A percentile compares a stretch with the other conserved stretches of the same genome.
phyloP scores from a whole-genome alignment of 1,140 invertebrate species.

The Eufriesea mexicana region DNA sequence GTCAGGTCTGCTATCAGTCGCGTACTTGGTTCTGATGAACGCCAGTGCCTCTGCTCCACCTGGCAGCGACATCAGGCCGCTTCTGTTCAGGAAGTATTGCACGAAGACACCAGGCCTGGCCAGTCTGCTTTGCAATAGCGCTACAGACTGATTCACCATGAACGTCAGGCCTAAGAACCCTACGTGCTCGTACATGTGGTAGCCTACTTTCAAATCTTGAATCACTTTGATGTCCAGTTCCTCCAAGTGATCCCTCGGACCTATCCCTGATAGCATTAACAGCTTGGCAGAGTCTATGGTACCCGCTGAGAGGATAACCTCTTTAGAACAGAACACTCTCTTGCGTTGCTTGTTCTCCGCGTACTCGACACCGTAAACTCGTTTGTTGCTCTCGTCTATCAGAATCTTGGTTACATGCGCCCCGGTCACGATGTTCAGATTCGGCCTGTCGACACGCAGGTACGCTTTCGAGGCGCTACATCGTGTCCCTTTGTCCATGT shows the following conservation, averaged over 20 bases:
- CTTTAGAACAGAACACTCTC: constrained; percentile 83
- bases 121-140: constrained; percentile 66
- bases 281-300: constrained; percentile 87
- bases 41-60: constrained; percentile 83
- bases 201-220: constrained; percentile 87
- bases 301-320: constrained; percentile 87
- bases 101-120: constrained; percentile 63
- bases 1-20: constrained; percentile 81
- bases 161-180: constrained; percentile 86
- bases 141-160: constrained; percentile 78
- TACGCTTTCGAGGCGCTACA: constrained; percentile 86
- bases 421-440: constrained; percentile 87
- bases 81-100: constrained; percentile 78
- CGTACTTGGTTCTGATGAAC: constrained; percentile 83
- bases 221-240: constrained; percentile 86
- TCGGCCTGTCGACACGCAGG: constrained; percentile 84
- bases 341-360: constrained; percentile 80
- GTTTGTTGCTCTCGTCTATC: constrained; percentile 80
- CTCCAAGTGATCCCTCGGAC: constrained; percentile 86
- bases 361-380: constrained; percentile 85
- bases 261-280: constrained; percentile 89
- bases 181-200: constrained; percentile 89
- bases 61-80: constrained; percentile 80
- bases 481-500: constrained; percentile 85
- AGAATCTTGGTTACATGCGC: constrained; percentile 85